phyloP scores from a whole-genome alignment of 2,113 vertebrate genomes.

The Hydrochoerus hydrochaeris region DNA sequence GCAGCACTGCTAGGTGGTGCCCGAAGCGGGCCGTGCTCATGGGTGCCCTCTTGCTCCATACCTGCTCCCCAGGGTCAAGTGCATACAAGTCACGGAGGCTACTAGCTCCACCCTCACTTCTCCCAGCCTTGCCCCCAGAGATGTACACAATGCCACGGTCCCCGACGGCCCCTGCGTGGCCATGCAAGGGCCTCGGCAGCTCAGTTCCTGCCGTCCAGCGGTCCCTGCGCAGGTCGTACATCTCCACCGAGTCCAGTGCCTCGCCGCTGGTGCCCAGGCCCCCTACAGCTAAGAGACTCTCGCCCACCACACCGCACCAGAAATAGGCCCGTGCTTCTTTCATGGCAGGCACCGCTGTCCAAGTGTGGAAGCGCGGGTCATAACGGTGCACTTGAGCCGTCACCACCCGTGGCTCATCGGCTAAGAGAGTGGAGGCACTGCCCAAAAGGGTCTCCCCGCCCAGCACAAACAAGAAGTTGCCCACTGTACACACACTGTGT shows the following conservation, averaged over 20 bases:
- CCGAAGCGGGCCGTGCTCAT: slow-evolving; percentile 95
- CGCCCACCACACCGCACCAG: slow-evolving; percentile 89
- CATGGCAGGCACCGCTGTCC: slow-evolving; percentile 90
- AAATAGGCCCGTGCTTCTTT: slow-evolving; percentile 92
- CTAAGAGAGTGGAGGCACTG: slow-evolving; percentile 61
- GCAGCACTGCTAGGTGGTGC: slow-evolving; percentile 92
- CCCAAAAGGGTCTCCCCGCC: slow-evolving; percentile 89
- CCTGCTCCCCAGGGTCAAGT: slow-evolving; percentile 80
- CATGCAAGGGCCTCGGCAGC: slow-evolving; percentile 89
- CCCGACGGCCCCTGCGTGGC: slow-evolving; percentile 91
- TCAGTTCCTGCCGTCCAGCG: slow-evolving; percentile 87
- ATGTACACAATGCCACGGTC: slow-evolving; percentile 88
- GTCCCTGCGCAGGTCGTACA: slow-evolving; percentile 90
- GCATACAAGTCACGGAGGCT: slow-evolving; percentile 90
- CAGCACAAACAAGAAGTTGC: slow-evolving; percentile 94
- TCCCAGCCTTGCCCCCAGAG: slow-evolving; percentile 89
- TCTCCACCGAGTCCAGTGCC: slow-evolving; percentile 91
- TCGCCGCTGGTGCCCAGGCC: slow-evolving; percentile 84
- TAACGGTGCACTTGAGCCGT: slow-evolving; percentile 92
- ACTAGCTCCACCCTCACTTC: slow-evolving; percentile 68
- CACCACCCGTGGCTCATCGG: slow-evolving; percentile 39
- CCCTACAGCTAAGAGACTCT: slow-evolving; percentile 91
- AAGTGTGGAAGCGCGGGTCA: slow-evolving; percentile 92
- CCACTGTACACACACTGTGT: slow-evolving; percentile 91
- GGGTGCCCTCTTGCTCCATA: slow-evolving; percentile 90